Conservation (phyloP, 2,888 invertebrate genomes). For the Ophonus ardosiacus region DNA sequence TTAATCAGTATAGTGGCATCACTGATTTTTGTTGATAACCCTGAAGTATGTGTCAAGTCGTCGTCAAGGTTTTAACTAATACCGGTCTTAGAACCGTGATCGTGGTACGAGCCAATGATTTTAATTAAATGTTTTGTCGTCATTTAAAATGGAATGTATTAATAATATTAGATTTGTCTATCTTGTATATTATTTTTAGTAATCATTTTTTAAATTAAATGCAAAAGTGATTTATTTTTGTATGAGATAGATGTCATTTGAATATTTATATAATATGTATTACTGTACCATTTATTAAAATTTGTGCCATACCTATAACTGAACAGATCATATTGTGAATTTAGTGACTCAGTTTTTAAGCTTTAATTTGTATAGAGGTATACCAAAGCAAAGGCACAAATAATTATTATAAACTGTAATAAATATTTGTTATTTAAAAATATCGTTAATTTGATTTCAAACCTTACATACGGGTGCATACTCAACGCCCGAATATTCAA, state of each 20-base stretch:
- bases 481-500: too few species aligned
- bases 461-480: too few species aligned
- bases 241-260: constrained; percentile 20
- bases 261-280: neutral
- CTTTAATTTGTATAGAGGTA: constrained; percentile 56
- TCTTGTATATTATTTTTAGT: neutral
- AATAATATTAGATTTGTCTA: constrained; percentile 28
- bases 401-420: constrained; percentile 50
- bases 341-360: constrained; percentile 9
- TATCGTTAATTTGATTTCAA: neutral
- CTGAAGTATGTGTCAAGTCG: too few species aligned
- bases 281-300: neutral
- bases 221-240: neutral
- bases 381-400: constrained; percentile 58
- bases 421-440: constrained; percentile 46
- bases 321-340: constrained; percentile 10
- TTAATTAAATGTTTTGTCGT: constrained; percentile 9
- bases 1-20: too few species aligned
- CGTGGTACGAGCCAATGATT: too few species aligned
- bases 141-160: neutral
- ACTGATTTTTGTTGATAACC: too few species aligned
- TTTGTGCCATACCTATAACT: constrained; percentile 50
- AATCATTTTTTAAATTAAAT: neutral
- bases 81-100: too few species aligned
- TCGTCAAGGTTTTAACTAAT: too few species aligned